Conservation (phyloP, 2,113 vertebrate genomes). For the Bubo blakistoni region DNA sequence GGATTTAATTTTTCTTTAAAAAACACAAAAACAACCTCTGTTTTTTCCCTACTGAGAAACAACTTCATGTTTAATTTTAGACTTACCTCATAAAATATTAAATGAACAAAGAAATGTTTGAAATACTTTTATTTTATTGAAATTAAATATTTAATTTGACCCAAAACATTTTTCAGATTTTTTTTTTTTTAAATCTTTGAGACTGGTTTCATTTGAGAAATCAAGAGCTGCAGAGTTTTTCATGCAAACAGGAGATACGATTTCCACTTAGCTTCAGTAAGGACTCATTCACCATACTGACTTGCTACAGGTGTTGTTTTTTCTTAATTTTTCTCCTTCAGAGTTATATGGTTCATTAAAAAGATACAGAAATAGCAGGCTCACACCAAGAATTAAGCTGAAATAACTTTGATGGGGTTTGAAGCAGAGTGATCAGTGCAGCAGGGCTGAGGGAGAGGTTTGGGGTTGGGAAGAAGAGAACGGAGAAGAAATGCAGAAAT, state of each 20-base stretch:
- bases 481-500: not conserved
- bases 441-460: not conserved
- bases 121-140: constrained; percentile 20
- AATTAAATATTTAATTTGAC: constrained; percentile 39
- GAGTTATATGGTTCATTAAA: not conserved
- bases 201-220: not conserved
- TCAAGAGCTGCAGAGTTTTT: not conserved
- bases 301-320: not conserved
- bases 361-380: not conserved
- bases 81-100: constrained; percentile 46
- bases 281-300: not conserved
- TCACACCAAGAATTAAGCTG: not conserved
- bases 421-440: not conserved
- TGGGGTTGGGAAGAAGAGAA: not conserved
- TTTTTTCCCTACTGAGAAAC: not conserved
- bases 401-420: not conserved
- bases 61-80: constrained; percentile 30
- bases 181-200: not conserved
- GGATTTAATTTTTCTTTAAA: not conserved
- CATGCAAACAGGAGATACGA: not conserved
- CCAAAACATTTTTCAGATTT: not conserved
- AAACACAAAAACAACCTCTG: not conserved
- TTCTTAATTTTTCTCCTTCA: not conserved
- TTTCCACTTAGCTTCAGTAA: not conserved
- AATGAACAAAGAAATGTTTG: constrained; percentile 4